Percentiles rank a stretch among this genome's conserved stretches.
These are phyloP conservation scores for Ptilodon capucinus DNA, from an alignment of 2,888 invertebrate species.

Conservation along the genomic window DNA sequence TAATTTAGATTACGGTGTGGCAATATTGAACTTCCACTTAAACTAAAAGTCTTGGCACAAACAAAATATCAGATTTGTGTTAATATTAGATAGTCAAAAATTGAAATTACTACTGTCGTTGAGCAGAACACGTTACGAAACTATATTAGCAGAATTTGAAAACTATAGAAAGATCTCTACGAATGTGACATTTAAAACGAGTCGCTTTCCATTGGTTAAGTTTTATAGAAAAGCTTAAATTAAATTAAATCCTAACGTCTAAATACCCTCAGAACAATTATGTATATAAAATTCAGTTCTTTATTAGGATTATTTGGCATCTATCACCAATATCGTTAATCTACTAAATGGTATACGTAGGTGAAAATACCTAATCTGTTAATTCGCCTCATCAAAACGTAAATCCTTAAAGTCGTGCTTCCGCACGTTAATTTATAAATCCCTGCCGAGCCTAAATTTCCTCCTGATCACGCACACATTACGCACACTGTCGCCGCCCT, in stretches of 20 bases:
- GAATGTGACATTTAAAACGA: conserved; percentile 45
- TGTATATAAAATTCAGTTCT: conserved; percentile 82
- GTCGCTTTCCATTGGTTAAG: conserved; percentile 37
- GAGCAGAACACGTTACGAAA: conserved; percentile 45
- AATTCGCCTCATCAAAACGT: conserved; percentile 67
- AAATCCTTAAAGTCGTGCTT: conserved; percentile 55
- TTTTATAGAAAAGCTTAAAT: conserved; percentile 55
- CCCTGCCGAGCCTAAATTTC: conserved; percentile 80
- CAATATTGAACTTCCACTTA: conserved; percentile 56
- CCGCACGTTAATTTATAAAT: conserved; percentile 52
- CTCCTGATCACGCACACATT: conserved; percentile 65
- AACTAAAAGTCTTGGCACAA: conserved; percentile 78
- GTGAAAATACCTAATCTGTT: conserved; percentile 75
- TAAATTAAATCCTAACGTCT: conserved; percentile 72
- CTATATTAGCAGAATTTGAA: conserved; percentile 18
- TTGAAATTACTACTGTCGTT: conserved; percentile 43
- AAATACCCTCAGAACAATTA: conserved; percentile 81
- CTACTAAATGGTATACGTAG: conserved; percentile 79
- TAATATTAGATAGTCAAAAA: conserved; percentile 24
- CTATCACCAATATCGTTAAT: conserved; percentile 77
- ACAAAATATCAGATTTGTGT: conserved; percentile 59
- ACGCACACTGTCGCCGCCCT: conserved; percentile 34
- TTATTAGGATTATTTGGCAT: conserved; percentile 83
- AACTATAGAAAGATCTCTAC: conserved; percentile 21
- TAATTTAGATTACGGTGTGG: conserved; percentile 47